Conservation (phyloP, 2,113 vertebrate genomes). For the Microcebus lehilahytsara region DNA sequence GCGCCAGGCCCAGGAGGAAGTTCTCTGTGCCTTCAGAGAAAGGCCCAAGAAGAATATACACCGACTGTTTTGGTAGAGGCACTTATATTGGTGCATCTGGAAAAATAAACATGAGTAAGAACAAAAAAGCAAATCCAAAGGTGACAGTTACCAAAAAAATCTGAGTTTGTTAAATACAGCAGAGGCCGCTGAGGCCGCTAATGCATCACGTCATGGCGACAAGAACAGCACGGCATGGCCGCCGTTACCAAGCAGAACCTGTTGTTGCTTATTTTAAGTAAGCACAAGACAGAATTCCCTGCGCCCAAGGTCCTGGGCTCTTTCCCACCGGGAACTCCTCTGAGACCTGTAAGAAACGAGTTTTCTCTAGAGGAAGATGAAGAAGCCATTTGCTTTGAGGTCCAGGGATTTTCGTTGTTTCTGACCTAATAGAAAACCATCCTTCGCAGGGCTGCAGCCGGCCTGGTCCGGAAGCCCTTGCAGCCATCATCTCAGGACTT, state of each 20-base stretch:
- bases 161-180: not conserved
- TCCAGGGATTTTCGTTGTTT: too few species aligned
- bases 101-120: not conserved
- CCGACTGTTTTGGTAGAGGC: not conserved
- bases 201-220: too few species aligned
- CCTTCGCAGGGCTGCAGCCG: not conserved
- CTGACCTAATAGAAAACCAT: not conserved
- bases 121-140: not conserved
- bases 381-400: not conserved
- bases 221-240: rapidly evolving
- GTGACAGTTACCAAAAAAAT: not conserved
- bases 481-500: not conserved
- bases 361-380: not conserved
- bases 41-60: not conserved
- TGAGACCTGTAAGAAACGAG: not conserved
- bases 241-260: rapidly evolving
- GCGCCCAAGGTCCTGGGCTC: not conserved
- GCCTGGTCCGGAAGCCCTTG: not conserved
- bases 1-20: not conserved
- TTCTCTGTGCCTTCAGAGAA: not conserved
- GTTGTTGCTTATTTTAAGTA: not conserved
- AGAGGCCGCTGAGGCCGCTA: not conserved
- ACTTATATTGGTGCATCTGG: too few species aligned
- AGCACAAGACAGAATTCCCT: not conserved
- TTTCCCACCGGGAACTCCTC: not conserved